A percentile compares a stretch with the other conserved stretches of the same genome.
Evolutionary conservation across 2,797 vertebrate genomes (phyloP).

Genomic region (Eulemur albifrons): DNA sequence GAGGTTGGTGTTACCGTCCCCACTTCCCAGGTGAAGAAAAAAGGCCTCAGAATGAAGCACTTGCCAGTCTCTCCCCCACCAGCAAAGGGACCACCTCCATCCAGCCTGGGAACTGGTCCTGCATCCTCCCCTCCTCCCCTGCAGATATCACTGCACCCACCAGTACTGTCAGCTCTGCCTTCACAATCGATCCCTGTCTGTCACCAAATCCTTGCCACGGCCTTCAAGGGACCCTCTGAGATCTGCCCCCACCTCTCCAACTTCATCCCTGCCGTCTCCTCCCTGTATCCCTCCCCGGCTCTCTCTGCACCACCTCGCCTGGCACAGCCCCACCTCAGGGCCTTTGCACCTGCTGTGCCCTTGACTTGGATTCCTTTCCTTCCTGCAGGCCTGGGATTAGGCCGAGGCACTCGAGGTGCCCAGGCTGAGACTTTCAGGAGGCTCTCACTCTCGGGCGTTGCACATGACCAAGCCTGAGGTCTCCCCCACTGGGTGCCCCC

Average conservation of each 20-base stretch:
- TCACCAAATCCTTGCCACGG: not conserved
- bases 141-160: not conserved
- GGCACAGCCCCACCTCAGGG: not conserved
- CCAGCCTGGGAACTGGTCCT: not conserved
- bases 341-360: not conserved
- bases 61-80: not conserved
- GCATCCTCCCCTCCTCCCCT: not conserved
- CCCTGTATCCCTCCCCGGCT: accelerated
- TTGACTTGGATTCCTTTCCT: not conserved
- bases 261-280: accelerated
- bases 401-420: not conserved
- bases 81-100: not conserved
- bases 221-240: not conserved
- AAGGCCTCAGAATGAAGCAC: not conserved
- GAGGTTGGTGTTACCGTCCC: not conserved
- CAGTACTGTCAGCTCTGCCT: accelerated
- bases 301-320: not conserved
- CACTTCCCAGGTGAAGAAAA: not conserved
- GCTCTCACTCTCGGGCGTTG: not conserved
- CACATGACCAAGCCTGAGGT: accelerated
- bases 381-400: not conserved
- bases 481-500: accelerated
- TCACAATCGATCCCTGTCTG: not conserved
- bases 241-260: not conserved
- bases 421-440: not conserved